These are phyloP conservation scores for Eucera pruinosa DNA, from an alignment of 2,888 invertebrate genomes.

Conservation along the genomic window DNA sequence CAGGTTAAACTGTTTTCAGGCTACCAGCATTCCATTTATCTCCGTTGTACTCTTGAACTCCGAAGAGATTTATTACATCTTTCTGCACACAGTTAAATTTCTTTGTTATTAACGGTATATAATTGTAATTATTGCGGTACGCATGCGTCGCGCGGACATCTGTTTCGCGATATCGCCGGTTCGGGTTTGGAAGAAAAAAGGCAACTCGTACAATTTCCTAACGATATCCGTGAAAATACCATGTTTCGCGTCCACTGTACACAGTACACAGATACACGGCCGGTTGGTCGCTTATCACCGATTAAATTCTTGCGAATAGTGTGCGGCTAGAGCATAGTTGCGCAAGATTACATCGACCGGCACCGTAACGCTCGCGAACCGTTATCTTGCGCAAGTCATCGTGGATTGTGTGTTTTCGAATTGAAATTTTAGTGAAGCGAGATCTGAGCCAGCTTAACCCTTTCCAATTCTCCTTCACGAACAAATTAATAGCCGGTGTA, in stretches of 20 bases:
- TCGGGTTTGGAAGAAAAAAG: not conserved
- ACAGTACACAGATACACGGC: slow-evolving; percentile 31
- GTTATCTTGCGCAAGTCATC: slow-evolving; percentile 59
- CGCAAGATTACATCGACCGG: slow-evolving; percentile 57
- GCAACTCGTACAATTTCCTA: slow-evolving; percentile 27
- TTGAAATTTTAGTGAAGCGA: slow-evolving; percentile 21
- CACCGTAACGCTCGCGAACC: slow-evolving; percentile 48
- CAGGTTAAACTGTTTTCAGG: no score
- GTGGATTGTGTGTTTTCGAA: slow-evolving; percentile 35
- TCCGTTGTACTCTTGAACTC: slow-evolving; percentile 24
- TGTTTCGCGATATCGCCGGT: slow-evolving; percentile 30
- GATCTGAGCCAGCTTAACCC: not conserved
- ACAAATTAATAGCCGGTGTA: not conserved
- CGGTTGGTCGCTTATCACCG: slow-evolving; percentile 56
- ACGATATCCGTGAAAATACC: slow-evolving; percentile 51
- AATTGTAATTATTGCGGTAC: slow-evolving; percentile 30
- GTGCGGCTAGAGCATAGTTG: slow-evolving; percentile 38
- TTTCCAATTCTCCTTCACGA: slow-evolving; percentile 8
- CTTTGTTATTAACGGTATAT: slow-evolving; percentile 18
- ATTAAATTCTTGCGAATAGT: slow-evolving; percentile 61
- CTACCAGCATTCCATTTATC: slow-evolving; percentile 13
- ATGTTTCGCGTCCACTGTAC: slow-evolving; percentile 27
- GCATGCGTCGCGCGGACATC: slow-evolving; percentile 37
- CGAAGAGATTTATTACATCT: slow-evolving; percentile 16
- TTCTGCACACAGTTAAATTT: not conserved